Evolutionary conservation across 2,888 invertebrate species (phyloP), one percentile per base, ranked within the genome.

Genomic region (Cantharis rufa): DNA sequence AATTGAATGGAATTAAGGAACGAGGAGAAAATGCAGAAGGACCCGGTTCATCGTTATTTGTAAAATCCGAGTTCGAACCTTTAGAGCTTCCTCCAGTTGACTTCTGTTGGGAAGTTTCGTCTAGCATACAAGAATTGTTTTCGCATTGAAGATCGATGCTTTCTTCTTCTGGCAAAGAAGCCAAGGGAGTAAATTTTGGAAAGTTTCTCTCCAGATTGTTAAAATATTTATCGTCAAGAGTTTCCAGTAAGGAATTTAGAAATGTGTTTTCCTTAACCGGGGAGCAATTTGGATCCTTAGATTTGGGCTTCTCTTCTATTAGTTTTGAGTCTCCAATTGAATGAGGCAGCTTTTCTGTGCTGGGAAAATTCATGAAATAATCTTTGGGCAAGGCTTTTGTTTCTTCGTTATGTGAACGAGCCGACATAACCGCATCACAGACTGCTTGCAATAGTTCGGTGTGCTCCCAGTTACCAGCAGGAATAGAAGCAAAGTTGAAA

Each of bases 361-460:
- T n/a, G 7, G 1, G 0, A n/a, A 13, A 48, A n/a, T 48, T 48
- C 5, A 5, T n/a, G 32, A 3, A 13, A n/a, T 7, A 7, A 10
- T 27, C 28, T 3, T 15, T 10, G 16, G 18, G n/a, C 4, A 21
- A 15, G 3, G 10, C 15, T 71, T 15, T 69, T 1, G 69, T 9
- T 1, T 71, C 28, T 28, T 63, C 63, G 1, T 27, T 63, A 5
- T 18, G 18, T 0, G 15, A 21, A 21, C 63, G 75, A 18, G 76
- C 70, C 11, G 77, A 77, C 32, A 79, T 16, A 1, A 80, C 75
- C 10, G 80, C 79, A 61, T 79, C 80, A 16, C 78, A 81, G 10
- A 81, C 75, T 4, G 80, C 79, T 15, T 72, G 62, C 70, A 81
- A 72, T 27, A 80, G 70, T 28, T 68, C 48, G 15, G 32, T 77